Conservation (phyloP, 1,140 invertebrate species). For the Muscidifurax raptorellus region DNA sequence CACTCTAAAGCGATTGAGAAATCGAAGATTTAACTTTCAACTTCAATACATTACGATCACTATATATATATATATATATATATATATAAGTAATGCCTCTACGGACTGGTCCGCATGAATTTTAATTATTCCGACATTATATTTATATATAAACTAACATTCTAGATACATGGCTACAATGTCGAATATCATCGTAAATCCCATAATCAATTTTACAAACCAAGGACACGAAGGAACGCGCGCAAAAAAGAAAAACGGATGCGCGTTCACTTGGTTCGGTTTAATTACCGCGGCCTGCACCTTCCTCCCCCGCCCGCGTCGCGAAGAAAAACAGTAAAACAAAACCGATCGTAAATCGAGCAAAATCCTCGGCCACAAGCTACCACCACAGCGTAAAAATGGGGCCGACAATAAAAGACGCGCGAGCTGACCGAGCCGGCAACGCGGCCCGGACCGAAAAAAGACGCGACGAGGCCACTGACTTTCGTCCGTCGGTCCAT, state of each 20-base stretch:
- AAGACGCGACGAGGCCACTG: slow-evolving; percentile 36
- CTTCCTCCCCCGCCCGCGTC: not conserved
- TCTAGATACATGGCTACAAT: too few relatives aligned
- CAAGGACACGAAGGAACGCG: not conserved
- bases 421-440: slow-evolving; percentile 4
- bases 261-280: not conserved
- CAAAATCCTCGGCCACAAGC: slow-evolving; percentile 34
- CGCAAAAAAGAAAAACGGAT: not conserved
- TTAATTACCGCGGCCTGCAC: slow-evolving; percentile 30
- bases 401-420: slow-evolving; percentile 43
- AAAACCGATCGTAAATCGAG: slow-evolving; percentile 47
- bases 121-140: too few relatives aligned
- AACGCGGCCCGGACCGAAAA: slow-evolving; percentile 19
- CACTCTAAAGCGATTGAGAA: too few relatives aligned
- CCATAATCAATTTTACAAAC: not conserved
- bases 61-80: too few relatives aligned
- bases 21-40: too few relatives aligned
- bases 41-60: too few relatives aligned
- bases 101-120: too few relatives aligned
- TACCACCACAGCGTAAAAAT: slow-evolving; percentile 35
- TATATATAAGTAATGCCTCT: too few relatives aligned
- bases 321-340: slow-evolving; percentile 27
- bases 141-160: too few relatives aligned
- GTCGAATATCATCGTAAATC: too few relatives aligned
- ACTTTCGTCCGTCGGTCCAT: slow-evolving; percentile 23